Conservation (phyloP, 2,113 vertebrate species). For the Podiceps cristatus region DNA sequence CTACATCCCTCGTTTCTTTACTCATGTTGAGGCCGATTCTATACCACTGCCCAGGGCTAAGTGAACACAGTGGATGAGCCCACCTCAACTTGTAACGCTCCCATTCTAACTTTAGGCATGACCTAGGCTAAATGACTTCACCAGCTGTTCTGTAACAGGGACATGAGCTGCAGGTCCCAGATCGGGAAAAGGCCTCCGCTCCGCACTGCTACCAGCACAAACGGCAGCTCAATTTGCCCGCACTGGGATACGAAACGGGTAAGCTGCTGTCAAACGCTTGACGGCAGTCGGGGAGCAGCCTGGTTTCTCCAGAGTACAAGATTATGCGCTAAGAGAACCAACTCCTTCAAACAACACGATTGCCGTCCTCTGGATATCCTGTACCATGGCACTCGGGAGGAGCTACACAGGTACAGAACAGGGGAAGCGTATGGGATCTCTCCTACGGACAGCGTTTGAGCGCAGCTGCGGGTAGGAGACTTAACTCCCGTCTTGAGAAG, state of each 20-base stretch:
- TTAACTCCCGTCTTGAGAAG: not conserved
- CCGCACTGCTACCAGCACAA: not conserved
- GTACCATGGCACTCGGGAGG: rapidly evolving
- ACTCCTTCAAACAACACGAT: not conserved
- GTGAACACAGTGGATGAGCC: not conserved
- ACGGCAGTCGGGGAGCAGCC: rapidly evolving
- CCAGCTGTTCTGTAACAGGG: not conserved
- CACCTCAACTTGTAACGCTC: not conserved
- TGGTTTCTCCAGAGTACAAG: not conserved
- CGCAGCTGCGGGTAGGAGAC: not conserved
- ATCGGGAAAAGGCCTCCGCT: not conserved
- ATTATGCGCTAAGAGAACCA: rapidly evolving
- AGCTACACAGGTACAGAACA: not conserved
- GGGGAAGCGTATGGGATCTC: not conserved
- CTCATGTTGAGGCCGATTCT: not conserved
- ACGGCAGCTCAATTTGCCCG: not conserved
- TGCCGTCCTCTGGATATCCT: not conserved
- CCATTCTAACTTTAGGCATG: not conserved
- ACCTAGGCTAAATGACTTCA: not conserved
- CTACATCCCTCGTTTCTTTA: not conserved
- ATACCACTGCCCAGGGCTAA: rapidly evolving
- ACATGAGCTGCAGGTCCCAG: not conserved
- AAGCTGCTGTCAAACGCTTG: not conserved
- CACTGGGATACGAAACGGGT: rapidly evolving
- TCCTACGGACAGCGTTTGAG: not conserved